Base-by-base conservation (phyloP, 2,113 vertebrate genomes). In the Limanda limanda region DNA sequence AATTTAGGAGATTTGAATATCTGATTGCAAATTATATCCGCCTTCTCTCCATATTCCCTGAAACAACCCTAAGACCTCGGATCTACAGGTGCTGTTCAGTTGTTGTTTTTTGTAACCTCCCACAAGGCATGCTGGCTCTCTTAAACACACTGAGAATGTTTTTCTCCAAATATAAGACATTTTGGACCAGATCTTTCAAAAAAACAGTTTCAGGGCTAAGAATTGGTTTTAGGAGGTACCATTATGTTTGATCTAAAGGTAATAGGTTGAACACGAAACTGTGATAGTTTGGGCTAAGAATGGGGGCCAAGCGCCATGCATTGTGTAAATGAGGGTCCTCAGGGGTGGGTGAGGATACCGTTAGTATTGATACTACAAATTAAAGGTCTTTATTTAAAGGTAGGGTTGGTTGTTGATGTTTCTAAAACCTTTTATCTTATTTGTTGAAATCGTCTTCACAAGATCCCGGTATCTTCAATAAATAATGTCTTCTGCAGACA, bases 41-140 rank as follows among this genome's bases (percentile, higher is more conserved):
- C 17, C 18, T 6, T n/a, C 20, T 23, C 40, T 17, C 25, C 20
- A 21, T 47, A 13, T 66, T 62, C 27, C 10, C 6, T 52, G 31
- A 70, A 72, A 54, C 37, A 21, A 61, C 8, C n/a, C 25, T 45
- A 5, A 54, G 25, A 24, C 40, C 14, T 47, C 6, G 18, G 21
- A 54, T 71, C 58, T 74, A n/a, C 52, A 20, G 9, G 25, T 60
- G 58, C 64, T 59, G 23, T 52, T 75, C 3, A 63, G 20, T 24
- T 76, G 60, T 75, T 85, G 72, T 84, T 68, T 74, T 66, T 64
- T 60, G 45, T 68, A 48, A 68, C 60, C 37, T 74, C 62, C 23
- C 72, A 52, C 55, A 71, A 56, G 37, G 72, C 31, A 77, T 87
- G 62, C 81, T 86, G 72, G 74, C 77, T 42, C 58, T 74, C 13